These are phyloP conservation scores for Neosalanx taihuensis DNA, from an alignment of 2,797 vertebrate species.

Conservation along the genomic window DNA sequence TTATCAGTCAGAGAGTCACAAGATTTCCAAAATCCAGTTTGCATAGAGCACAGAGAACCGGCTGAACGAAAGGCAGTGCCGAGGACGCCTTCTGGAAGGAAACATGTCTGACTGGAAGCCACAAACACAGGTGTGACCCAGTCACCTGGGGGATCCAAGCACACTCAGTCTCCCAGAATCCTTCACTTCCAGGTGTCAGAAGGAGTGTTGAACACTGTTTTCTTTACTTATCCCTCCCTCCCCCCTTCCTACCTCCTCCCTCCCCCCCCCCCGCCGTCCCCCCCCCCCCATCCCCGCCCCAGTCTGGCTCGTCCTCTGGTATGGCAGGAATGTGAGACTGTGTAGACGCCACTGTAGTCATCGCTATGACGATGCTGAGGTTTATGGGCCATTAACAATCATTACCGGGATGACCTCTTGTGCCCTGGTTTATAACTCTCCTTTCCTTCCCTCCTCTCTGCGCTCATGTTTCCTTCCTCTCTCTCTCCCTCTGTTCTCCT, in stretches of 20 bases:
- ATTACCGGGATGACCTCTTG: constrained; percentile 17
- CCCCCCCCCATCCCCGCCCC: background rate
- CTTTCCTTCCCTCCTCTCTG: background rate
- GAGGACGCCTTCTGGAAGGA: constrained; percentile 1
- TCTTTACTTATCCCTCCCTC: background rate
- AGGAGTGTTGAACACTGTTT: background rate
- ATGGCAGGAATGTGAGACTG: constrained; percentile 74
- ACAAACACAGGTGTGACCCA: background rate
- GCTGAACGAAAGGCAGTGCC: constrained; percentile 1
- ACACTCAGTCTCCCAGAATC: background rate
- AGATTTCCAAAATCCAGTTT: constrained; percentile 54
- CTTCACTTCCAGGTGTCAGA: background rate
- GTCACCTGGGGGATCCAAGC: constrained; percentile 11
- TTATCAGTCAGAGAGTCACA: constrained; percentile 22
- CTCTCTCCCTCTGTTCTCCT: background rate
- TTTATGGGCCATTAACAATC: constrained; percentile 65
- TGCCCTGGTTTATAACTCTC: background rate
- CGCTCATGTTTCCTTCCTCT: background rate
- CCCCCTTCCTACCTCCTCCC: background rate
- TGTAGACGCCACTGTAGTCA: constrained; percentile 47
- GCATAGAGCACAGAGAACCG: constrained; percentile 22
- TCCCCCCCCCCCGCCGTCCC: background rate
- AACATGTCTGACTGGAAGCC: background rate
- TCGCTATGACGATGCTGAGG: constrained; percentile 47
- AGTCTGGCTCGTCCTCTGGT: constrained; percentile 52